A percentile compares a stretch with the other conserved stretches of the same genome.
Evolutionary conservation across 2,113 vertebrate genomes (phyloP).

Genomic region (Egretta garzetta): DNA sequence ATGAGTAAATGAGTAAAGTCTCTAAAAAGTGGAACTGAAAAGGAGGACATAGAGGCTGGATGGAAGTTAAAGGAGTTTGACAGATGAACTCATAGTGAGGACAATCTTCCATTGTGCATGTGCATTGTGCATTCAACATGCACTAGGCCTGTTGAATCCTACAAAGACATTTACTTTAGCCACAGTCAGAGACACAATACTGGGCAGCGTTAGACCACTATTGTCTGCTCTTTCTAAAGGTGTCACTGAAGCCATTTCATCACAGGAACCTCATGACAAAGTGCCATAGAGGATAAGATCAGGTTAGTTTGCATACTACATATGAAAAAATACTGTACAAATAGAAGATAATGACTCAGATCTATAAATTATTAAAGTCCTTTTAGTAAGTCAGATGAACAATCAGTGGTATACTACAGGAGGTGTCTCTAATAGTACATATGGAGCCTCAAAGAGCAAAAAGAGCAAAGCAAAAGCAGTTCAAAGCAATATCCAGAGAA

Average conservation of each 20-base stretch:
- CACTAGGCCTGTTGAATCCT: background rate
- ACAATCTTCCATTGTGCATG: background rate
- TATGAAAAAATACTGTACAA: background rate
- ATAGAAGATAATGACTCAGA: background rate
- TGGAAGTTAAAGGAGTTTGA: background rate
- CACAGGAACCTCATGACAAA: background rate
- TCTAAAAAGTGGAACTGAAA: background rate
- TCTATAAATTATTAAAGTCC: background rate
- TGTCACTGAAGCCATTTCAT: background rate
- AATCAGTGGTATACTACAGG: background rate
- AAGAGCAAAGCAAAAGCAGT: background rate
- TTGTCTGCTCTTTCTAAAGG: background rate
- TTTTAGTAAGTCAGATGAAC: background rate
- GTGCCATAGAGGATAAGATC: background rate
- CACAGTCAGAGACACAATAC: rapidly evolving
- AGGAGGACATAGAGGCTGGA: background rate
- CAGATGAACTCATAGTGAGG: background rate
- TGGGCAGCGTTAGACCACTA: background rate
- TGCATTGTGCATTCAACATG: no score
- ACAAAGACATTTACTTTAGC: background rate
- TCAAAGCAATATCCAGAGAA: background rate
- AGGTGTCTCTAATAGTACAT: background rate
- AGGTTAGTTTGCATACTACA: background rate
- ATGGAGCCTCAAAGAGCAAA: background rate
- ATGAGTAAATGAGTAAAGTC: background rate